Base-by-base conservation (phyloP, 1,140 invertebrate genomes). In the Philotrypesis tridentata region DNA sequence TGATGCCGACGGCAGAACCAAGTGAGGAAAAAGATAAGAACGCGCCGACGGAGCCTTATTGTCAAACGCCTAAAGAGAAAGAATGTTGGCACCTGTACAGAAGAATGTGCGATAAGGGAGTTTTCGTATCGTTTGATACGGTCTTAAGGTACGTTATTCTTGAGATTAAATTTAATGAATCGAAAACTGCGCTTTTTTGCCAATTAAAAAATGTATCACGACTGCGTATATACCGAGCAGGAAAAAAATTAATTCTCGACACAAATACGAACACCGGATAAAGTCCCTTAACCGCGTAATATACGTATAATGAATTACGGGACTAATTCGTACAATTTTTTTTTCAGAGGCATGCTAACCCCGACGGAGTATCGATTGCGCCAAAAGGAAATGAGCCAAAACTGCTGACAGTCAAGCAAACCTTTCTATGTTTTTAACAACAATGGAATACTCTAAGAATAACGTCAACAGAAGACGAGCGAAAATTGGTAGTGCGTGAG, bases 51-150 rank as follows among this genome's bases (percentile, higher is more conserved):
- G 90, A 90, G 76, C 90, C 90, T 2, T 85, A 85, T 8, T 88
- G 91, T 81, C 89, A 90, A 82, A 93, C 92, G 5, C 88, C 90
- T 0, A 94, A 94, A 86, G 94, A 94, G 84, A 92, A 93, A 84
- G 94, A 95, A 87, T 95, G 95, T 85, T 95, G 95, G 95, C 93
- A 94, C 74, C 89, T 95, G 70, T 95, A 93, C 82, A 92, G 92
- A 77, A 93, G 93, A 90, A 95, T 95, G 94, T 93, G 92, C n/a
- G 93, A 94, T 82, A 95, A 95, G 88, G 95, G 94, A 1, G 92
- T 95, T n/a, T 93, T 92, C 60, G 93, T 95, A 5, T 94, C 93
- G 5, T 95, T 94, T 80, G 94, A 95, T 74, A 95, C 95, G 0
- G 93, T 95, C 40, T 88, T 95, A 48, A 93, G 95, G 89, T 92